Percentiles rank a stretch among this genome's conserved stretches.
phyloP scores from a whole-genome alignment of 2,888 invertebrate species.

The Mythimna vitellina region DNA sequence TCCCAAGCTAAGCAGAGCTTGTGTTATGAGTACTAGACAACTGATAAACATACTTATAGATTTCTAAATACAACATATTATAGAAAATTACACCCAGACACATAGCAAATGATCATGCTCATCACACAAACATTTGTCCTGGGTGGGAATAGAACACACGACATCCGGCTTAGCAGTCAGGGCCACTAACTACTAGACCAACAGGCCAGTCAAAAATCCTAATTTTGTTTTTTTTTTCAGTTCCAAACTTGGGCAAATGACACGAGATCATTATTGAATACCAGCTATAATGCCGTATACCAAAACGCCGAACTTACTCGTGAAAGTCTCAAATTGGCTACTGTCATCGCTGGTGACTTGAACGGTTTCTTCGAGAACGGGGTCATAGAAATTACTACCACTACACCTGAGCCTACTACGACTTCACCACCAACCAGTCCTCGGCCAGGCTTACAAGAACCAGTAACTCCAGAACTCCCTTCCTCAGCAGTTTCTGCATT shows the following conservation, averaged over 20 bases:
- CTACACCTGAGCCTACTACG: slow-evolving; percentile 43
- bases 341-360: slow-evolving; percentile 70
- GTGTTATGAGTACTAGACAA: too few relatives aligned
- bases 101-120: too few relatives aligned
- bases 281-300: slow-evolving; percentile 63
- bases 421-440: not conserved
- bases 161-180: too few relatives aligned
- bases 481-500: slow-evolving; percentile 75
- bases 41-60: too few relatives aligned
- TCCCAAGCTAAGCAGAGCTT: too few relatives aligned
- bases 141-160: too few relatives aligned
- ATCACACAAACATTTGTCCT: too few relatives aligned
- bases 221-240: slow-evolving; percentile 64
- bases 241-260: slow-evolving; percentile 78
- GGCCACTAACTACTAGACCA: too few relatives aligned
- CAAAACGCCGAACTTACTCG: slow-evolving; percentile 67
- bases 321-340: slow-evolving; percentile 73
- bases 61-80: too few relatives aligned
- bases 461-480: slow-evolving; percentile 73
- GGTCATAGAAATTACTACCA: slow-evolving; percentile 32
- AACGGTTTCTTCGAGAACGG: slow-evolving; percentile 72
- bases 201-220: too few relatives aligned
- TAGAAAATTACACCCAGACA: too few relatives aligned
- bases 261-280: slow-evolving; percentile 67
- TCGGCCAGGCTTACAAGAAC: slow-evolving; percentile 64